These are phyloP conservation scores for Mizuhopecten yessoensis DNA, from an alignment of 1,140 invertebrate genomes.

Conservation along the genomic window DNA sequence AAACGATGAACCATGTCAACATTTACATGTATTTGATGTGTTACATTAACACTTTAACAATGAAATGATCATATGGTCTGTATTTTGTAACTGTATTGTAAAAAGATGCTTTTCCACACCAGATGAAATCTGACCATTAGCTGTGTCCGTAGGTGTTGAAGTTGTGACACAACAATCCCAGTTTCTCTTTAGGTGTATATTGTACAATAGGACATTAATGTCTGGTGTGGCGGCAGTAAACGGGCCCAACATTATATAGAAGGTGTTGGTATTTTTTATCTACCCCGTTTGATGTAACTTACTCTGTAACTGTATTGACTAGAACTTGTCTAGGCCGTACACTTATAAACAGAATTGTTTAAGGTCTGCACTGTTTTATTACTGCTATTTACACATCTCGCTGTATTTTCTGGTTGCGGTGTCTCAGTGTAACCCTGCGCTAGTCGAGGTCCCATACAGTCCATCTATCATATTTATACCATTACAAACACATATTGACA, in stretches of 20 bases:
- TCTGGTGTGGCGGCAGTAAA: too few relatives aligned
- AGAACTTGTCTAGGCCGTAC: not conserved
- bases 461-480: conserved; percentile 16
- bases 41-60: not conserved
- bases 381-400: not conserved
- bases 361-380: not conserved
- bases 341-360: not conserved
- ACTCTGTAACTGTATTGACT: not conserved
- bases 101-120: too few relatives aligned
- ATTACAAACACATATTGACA: conserved; percentile 39
- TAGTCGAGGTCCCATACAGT: not conserved
- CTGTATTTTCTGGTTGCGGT: not conserved
- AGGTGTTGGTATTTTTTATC: not conserved
- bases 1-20: not conserved
- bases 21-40: not conserved
- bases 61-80: not conserved
- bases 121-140: not conserved
- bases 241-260: not conserved
- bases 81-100: not conserved
- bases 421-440: not conserved
- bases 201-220: not conserved
- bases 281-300: not conserved
- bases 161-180: too few relatives aligned
- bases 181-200: conserved; percentile 11
- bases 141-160: not conserved